phyloP scores from a whole-genome alignment of 2,888 invertebrate species.

The Thyatira batis region DNA sequence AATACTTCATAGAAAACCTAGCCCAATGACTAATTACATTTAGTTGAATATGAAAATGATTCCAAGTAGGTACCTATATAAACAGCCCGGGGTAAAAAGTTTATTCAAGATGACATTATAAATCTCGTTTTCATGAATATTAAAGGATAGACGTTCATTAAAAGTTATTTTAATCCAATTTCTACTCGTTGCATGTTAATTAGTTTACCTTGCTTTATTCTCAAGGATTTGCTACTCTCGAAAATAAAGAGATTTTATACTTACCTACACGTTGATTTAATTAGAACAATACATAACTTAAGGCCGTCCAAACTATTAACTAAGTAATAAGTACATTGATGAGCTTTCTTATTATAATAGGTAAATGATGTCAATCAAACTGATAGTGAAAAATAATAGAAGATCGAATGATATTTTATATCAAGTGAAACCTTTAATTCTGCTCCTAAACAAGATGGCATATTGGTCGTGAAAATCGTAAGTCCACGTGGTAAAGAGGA shows the following conservation, averaged over 20 bases:
- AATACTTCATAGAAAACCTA: background rate
- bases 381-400: no score
- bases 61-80: background rate
- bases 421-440: no score
- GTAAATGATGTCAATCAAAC: no score
- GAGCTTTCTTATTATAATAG: no score
- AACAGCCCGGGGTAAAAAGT: background rate
- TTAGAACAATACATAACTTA: no score
- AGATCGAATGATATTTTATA: no score
- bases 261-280: background rate
- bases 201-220: constrained; percentile 42
- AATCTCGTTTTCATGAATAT: constrained; percentile 50
- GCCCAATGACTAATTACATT: background rate
- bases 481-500: no score
- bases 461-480: background rate
- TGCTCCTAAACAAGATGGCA: background rate
- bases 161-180: constrained; percentile 58
- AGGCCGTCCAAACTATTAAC: no score
- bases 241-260: background rate
- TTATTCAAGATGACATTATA: constrained; percentile 11
- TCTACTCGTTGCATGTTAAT: constrained; percentile 47
- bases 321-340: no score
- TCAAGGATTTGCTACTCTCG: constrained; percentile 18
- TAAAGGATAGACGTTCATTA: constrained; percentile 53
- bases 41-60: background rate